These are phyloP conservation scores for Zaprionus taronus DNA, from an alignment of 1,140 invertebrate species.

Conservation along the genomic window DNA sequence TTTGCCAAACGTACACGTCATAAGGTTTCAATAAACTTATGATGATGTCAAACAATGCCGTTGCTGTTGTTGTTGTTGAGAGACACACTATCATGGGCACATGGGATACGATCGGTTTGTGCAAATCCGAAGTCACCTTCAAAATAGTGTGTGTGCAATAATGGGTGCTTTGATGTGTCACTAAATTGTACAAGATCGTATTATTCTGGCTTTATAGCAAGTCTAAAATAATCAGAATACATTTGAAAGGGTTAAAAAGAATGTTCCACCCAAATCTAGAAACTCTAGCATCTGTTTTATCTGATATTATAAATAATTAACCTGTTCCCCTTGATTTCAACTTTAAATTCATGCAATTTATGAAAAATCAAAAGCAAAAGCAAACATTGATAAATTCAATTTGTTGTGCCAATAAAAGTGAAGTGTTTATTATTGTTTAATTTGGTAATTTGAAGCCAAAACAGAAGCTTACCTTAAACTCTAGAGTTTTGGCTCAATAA, in stretches of 20 bases:
- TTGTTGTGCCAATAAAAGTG: background rate
- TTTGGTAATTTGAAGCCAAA: slow-evolving; percentile 32
- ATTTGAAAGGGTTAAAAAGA: too few species aligned
- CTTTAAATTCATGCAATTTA: background rate
- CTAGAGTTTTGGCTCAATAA: slow-evolving; percentile 28
- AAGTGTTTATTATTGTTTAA: background rate
- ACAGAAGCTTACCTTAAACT: slow-evolving; percentile 16
- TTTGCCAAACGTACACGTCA: background rate
- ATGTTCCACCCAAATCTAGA: too few species aligned
- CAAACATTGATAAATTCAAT: background rate
- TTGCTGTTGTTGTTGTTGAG: background rate
- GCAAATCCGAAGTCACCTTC: background rate
- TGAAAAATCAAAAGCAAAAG: background rate
- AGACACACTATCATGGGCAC: background rate
- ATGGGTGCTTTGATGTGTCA: background rate
- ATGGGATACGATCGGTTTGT: background rate
- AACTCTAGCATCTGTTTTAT: too few species aligned
- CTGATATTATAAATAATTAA: too few species aligned
- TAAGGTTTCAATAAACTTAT: background rate
- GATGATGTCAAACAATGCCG: background rate
- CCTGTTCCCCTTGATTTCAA: background rate
- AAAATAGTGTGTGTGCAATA: background rate
- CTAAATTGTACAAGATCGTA: background rate
- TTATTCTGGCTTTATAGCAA: too few species aligned
- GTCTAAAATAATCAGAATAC: too few species aligned